Evolutionary conservation across 1,140 invertebrate species (phyloP).

Genomic region (Odontomachus brunneus): DNA sequence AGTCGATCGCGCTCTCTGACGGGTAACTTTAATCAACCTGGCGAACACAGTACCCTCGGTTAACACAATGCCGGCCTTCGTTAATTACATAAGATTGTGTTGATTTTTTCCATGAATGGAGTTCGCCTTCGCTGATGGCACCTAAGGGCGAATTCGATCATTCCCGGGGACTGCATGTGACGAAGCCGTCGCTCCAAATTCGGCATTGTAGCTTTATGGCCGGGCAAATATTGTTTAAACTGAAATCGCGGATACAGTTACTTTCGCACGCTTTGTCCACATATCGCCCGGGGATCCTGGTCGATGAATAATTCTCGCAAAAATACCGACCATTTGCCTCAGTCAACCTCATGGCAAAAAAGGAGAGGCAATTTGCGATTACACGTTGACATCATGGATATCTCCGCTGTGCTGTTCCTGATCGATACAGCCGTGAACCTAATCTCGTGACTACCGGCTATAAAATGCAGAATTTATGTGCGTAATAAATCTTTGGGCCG

Average conservation of each 20-base stretch:
- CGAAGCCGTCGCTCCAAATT: background rate
- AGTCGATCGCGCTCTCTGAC: background rate
- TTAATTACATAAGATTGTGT: background rate
- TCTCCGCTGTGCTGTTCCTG: background rate
- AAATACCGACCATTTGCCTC: background rate
- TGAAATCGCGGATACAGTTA: background rate
- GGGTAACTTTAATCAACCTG: conserved; percentile 27
- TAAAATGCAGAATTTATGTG: conserved; percentile 38
- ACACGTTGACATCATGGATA: background rate
- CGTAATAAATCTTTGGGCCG: conserved; percentile 10
- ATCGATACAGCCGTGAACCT: background rate
- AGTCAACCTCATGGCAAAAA: too few relatives aligned
- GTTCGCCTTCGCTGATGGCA: background rate
- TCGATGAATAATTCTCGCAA: background rate
- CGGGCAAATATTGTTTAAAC: background rate
- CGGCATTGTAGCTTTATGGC: background rate
- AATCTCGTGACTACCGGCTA: conserved; percentile 10
- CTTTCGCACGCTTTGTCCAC: background rate
- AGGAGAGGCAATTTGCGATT: background rate
- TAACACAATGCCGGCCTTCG: background rate
- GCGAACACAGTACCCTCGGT: background rate
- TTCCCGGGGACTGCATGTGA: background rate
- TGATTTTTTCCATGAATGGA: conserved; percentile 8
- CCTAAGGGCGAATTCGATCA: background rate
- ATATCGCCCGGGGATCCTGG: too few relatives aligned